Percentiles rank a stretch among this genome's conserved stretches.
Conservation (phyloP, 2,888 invertebrate species). For the Pseudolycoriella hygida region DNA sequence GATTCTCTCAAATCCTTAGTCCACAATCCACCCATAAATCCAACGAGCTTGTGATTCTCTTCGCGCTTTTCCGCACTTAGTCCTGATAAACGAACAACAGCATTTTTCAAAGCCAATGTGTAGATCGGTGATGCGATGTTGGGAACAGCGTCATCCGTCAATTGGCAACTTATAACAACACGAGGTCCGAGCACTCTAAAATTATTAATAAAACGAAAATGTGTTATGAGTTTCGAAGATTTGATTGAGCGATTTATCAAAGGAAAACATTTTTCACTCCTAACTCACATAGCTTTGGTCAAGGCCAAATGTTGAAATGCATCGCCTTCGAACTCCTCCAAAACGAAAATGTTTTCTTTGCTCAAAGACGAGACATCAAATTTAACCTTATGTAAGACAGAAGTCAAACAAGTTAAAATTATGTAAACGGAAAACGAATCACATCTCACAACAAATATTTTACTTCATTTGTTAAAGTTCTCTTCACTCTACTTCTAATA, state of each 20-base stretch:
- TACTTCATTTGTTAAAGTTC: too few species aligned
- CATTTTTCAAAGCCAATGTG: conserved; percentile 60
- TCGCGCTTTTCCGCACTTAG: conserved; percentile 36
- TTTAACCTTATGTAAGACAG: too few species aligned
- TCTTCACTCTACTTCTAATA: too few species aligned
- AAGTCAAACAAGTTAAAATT: too few species aligned
- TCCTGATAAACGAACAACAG: conserved; percentile 49
- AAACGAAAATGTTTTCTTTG: not conserved
- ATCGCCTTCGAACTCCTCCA: not conserved
- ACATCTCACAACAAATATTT: too few species aligned
- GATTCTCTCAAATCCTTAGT: conserved; percentile 40
- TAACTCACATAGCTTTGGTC: conserved; percentile 1
- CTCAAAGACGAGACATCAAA: not conserved
- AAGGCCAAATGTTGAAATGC: not conserved
- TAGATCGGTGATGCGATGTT: conserved; percentile 57
- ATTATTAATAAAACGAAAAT: not conserved
- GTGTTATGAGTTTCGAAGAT: not conserved
- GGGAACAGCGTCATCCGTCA: conserved; percentile 54
- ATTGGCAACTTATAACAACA: conserved; percentile 57
- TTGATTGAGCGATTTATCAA: not conserved
- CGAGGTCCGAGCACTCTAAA: conserved; percentile 66
- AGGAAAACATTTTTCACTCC: not conserved
- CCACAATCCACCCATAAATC: conserved; percentile 63
- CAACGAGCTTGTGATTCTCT: conserved; percentile 40
- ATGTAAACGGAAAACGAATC: too few species aligned